Conservation (phyloP, 1,140 invertebrate genomes). For the Hypsibius dujardini region DNA sequence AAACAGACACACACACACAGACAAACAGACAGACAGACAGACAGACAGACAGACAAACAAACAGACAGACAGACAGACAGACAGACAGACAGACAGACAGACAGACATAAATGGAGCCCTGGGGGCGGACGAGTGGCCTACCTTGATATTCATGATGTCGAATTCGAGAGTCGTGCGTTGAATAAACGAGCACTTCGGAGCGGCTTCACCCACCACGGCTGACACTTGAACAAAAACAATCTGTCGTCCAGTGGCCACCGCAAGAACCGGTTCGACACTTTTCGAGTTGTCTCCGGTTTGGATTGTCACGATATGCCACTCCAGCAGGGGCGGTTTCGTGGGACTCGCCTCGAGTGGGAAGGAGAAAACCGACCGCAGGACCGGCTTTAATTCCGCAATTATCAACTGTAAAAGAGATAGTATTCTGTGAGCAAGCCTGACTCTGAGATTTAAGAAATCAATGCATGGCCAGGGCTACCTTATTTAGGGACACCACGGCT, state of each 20-base stretch:
- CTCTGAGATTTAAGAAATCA: no score
- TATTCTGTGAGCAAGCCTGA: neutral
- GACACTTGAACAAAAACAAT: constrained; percentile 8
- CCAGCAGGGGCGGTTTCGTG: neutral
- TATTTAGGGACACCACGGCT: constrained; percentile 3
- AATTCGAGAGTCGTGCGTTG: neutral
- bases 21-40: no score
- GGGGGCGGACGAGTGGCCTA: no score
- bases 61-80: no score
- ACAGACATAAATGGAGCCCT: no score
- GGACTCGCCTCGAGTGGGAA: neutral
- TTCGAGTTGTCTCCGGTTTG: neutral
- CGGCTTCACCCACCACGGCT: no score
- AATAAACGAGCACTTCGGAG: constrained; percentile 4
- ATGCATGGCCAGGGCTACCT: neutral
- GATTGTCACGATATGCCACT: constrained; percentile 15
- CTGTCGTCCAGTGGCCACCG: neutral
- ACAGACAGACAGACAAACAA: no score
- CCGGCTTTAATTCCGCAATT: constrained; percentile 10
- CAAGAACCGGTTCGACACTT: neutral
- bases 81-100: no score
- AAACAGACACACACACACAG: no score
- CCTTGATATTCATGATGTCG: neutral
- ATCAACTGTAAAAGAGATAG: neutral
- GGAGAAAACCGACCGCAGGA: constrained; percentile 1